phyloP scores from a whole-genome alignment of 2,113 vertebrate genomes.

The Thermophis baileyi region DNA sequence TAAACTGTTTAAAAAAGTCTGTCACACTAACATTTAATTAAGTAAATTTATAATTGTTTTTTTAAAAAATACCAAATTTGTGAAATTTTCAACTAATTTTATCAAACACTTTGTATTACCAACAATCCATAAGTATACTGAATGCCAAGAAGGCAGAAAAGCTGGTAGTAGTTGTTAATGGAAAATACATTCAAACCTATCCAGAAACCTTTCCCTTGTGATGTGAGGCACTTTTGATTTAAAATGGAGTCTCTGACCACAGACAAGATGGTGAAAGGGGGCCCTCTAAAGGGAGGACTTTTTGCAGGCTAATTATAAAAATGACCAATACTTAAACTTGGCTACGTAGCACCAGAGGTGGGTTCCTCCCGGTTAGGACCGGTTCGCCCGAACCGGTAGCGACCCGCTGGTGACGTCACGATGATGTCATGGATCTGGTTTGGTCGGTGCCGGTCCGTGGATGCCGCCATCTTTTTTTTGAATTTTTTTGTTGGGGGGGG shows the following conservation, averaged over 20 bases:
- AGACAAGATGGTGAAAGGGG: not conserved
- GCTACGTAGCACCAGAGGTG: not conserved
- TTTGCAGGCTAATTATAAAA: not conserved
- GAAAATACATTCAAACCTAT: not conserved
- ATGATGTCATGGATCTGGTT: no score
- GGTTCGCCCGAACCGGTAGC: no score
- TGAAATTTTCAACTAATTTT: not conserved
- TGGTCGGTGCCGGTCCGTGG: no score
- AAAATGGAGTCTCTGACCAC: not conserved
- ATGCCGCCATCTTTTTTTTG: no score
- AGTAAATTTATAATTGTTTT: not conserved
- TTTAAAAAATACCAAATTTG: not conserved
- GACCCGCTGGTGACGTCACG: no score
- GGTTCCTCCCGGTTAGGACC: no score
- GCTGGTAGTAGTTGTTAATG: not conserved
- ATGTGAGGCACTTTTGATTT: not conserved
- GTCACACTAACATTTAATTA: not conserved
- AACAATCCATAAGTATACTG: not conserved
- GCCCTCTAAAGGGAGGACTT: not conserved
- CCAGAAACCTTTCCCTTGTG: not conserved
- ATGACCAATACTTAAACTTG: not conserved
- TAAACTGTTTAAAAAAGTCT: not conserved
- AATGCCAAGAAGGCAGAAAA: not conserved
- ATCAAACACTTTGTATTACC: not conserved
- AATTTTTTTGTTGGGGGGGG: no score